Evolutionary conservation across 2,113 vertebrate genomes (phyloP).

Genomic region (Narcine bancroftii): DNA sequence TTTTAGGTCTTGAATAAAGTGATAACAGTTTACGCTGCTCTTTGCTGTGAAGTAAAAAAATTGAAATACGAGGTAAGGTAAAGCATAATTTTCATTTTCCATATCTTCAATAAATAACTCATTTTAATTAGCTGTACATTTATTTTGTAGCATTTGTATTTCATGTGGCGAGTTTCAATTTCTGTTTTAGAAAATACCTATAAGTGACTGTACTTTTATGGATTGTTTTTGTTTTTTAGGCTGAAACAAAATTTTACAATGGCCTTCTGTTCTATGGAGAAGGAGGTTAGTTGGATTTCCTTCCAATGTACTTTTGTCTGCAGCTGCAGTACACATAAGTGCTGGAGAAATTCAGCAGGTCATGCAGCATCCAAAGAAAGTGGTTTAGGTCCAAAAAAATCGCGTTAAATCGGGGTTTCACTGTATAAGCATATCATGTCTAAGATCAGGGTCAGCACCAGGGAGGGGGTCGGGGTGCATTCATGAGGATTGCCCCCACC

Average conservation of each 20-base stretch:
- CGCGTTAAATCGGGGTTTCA: too few species aligned
- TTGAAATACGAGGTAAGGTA: conserved; percentile 86
- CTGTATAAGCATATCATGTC: too few species aligned
- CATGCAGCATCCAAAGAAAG: too few species aligned
- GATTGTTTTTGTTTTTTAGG: conserved; percentile 59
- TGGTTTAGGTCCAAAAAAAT: too few species aligned
- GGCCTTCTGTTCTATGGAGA: conserved; percentile 95
- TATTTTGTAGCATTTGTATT: background rate
- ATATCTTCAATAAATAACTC: background rate
- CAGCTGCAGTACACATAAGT: too few species aligned
- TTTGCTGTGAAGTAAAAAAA: conserved; percentile 96
- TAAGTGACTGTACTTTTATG: background rate
- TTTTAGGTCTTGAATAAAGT: conserved; percentile 93
- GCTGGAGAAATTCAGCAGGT: too few species aligned
- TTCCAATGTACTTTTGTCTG: too few species aligned
- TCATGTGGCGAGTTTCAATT: background rate
- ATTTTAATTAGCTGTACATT: background rate
- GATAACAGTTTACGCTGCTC: conserved; percentile 92
- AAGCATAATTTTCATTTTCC: background rate
- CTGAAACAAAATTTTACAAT: conserved; percentile 95
- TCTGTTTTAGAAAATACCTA: background rate
- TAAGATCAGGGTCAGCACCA: too few species aligned
- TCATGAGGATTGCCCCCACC: too few species aligned
- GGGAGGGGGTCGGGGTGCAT: too few species aligned
- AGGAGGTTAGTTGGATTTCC: conserved; percentile 67